Evolutionary conservation across 2,888 invertebrate genomes (phyloP).

Genomic region (Lamproptera curius): DNA sequence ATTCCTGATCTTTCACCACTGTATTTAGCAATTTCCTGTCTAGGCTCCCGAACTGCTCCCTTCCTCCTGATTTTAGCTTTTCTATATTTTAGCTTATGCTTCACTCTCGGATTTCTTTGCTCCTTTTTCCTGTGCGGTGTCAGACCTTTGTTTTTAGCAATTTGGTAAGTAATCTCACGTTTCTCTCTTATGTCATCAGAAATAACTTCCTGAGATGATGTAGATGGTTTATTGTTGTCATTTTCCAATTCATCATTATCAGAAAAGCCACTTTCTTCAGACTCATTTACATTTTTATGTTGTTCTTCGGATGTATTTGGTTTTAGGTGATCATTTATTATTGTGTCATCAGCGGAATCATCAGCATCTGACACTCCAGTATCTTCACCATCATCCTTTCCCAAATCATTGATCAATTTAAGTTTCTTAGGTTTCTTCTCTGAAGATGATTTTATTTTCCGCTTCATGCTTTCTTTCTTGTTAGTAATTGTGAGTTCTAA

Average conservation of each 20-base stretch:
- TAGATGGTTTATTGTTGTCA: constrained; percentile 52
- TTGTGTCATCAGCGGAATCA: constrained; percentile 30
- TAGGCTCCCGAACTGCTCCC: constrained; percentile 92
- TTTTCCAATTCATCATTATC: constrained; percentile 58
- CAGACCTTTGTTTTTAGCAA: constrained; percentile 96
- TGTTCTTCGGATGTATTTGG: constrained; percentile 23
- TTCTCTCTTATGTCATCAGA: constrained; percentile 75
- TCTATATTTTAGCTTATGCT: constrained; percentile 93
- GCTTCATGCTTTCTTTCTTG: constrained; percentile 42
- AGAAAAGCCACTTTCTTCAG: constrained; percentile 67
- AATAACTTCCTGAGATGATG: constrained; percentile 44
- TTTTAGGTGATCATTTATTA: constrained; percentile 12
- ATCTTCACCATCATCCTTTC: constrained; percentile 64
- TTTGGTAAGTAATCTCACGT: constrained; percentile 93
- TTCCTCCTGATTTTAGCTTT: constrained; percentile 95
- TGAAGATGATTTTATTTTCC: constrained; percentile 43
- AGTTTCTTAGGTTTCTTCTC: constrained; percentile 55
- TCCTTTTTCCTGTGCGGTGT: constrained; percentile 95
- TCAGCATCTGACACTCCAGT: constrained; percentile 65
- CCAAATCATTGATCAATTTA: constrained; percentile 57
- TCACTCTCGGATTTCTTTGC: constrained; percentile 95
- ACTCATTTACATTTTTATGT: constrained; percentile 49
- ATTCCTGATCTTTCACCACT: constrained; percentile 97
- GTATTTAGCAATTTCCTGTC: constrained; percentile 89
- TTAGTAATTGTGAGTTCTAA: constrained; percentile 46